These are phyloP conservation scores for Lasioglossum leucozonium DNA, from an alignment of 2,888 invertebrate species.

Conservation along the genomic window DNA sequence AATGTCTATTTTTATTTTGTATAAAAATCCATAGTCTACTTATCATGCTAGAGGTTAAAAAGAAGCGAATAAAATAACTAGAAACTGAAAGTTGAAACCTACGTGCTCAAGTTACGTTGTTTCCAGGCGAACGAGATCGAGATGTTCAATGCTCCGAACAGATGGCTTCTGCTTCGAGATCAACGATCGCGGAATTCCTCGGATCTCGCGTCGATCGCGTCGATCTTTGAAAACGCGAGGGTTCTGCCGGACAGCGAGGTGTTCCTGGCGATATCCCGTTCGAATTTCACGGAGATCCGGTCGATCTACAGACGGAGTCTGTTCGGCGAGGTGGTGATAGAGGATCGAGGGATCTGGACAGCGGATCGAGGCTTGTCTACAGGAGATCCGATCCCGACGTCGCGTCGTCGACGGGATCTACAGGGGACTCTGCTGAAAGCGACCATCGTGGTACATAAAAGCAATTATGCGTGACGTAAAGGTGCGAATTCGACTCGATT, in stretches of 20 bases:
- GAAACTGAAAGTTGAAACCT: not conserved
- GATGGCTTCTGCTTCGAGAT: constrained; percentile 77
- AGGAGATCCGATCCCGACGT: constrained; percentile 70
- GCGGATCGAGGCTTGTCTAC: constrained; percentile 59
- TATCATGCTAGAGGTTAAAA: not conserved
- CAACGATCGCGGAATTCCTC: not conserved
- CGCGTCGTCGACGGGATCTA: constrained; percentile 76
- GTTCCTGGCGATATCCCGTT: constrained; percentile 61
- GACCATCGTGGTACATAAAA: constrained; percentile 70
- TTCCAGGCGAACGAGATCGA: constrained; percentile 73
- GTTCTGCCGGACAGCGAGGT: constrained; percentile 79
- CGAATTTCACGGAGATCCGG: constrained; percentile 61
- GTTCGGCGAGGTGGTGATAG: constrained; percentile 65
- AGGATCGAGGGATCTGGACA: constrained; percentile 78
- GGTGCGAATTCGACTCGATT: not conserved
- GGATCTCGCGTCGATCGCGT: not conserved
- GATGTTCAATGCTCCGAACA: constrained; percentile 74
- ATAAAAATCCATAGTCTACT: not conserved
- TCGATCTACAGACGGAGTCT: constrained; percentile 77
- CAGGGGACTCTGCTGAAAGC: constrained; percentile 74
- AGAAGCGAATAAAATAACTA: not conserved
- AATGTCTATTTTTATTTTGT: not conserved
- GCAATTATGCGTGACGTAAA: not conserved
- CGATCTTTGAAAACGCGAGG: constrained; percentile 63
- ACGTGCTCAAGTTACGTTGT: not conserved